These are phyloP conservation scores for Orthonevra nobilis DNA, from an alignment of 2,888 invertebrate species.

Conservation along the genomic window DNA sequence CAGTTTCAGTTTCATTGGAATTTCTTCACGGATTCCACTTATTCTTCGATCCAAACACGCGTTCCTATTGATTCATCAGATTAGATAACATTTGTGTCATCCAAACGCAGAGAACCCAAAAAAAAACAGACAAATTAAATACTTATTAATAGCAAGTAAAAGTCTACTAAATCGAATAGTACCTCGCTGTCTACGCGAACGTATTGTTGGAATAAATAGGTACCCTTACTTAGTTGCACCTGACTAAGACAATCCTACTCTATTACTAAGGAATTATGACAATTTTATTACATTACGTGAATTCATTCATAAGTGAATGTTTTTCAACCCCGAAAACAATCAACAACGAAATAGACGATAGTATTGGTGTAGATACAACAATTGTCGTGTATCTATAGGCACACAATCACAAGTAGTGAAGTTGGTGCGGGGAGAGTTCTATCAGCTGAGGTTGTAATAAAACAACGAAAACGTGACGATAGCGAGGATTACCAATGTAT, in stretches of 20 bases:
- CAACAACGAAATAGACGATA: conserved; percentile 14
- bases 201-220: conserved; percentile 10
- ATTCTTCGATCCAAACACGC: conserved; percentile 34
- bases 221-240: conserved; percentile 8
- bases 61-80: conserved; percentile 44
- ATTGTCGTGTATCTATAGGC: not conserved
- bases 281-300: conserved; percentile 53
- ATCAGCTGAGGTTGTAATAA: not conserved
- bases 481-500: not conserved
- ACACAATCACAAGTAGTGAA: not conserved
- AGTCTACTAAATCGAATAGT: conserved; percentile 34
- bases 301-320: conserved; percentile 55
- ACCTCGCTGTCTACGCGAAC: conserved; percentile 3
- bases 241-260: conserved; percentile 47
- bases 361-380: not conserved
- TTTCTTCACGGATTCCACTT: no score
- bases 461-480: not conserved
- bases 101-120: not conserved
- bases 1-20: no score
- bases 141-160: conserved; percentile 39
- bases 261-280: conserved; percentile 42
- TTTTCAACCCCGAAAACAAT: conserved; percentile 28
- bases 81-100: conserved; percentile 41
- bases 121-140: conserved; percentile 7
- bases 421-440: conserved; percentile 1